These are phyloP conservation scores for Formica selysi DNA, from an alignment of 1,140 invertebrate genomes.

Conservation along the genomic window DNA sequence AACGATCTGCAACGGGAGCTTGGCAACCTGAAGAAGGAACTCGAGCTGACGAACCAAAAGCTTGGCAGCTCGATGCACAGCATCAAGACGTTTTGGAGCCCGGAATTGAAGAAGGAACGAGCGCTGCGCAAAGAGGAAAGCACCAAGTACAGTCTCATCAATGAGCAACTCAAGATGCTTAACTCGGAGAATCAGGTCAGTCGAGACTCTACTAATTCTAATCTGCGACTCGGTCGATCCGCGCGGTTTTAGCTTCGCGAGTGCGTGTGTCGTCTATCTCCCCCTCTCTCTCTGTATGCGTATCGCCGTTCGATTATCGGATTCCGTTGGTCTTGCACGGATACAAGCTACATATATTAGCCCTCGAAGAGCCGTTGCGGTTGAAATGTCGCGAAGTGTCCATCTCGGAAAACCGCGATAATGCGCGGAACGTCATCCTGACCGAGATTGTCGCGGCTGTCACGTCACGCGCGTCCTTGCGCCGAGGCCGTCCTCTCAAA, in stretches of 20 bases:
- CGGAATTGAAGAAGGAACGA: constrained; percentile 99
- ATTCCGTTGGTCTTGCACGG: constrained; percentile 29
- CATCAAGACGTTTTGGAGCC: constrained; percentile 99
- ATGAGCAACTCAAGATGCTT: constrained; percentile 98
- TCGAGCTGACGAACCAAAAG: constrained; percentile 99
- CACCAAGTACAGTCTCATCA: constrained; percentile 98
- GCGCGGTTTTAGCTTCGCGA: constrained; percentile 12
- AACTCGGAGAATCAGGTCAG: constrained; percentile 99
- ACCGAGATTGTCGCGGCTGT: background rate
- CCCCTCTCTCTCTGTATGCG: background rate
- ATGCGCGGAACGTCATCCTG: constrained; percentile 31
- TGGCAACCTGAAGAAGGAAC: constrained; percentile 97
- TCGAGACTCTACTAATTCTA: constrained; percentile 48
- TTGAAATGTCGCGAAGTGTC: background rate
- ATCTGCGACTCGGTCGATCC: constrained; percentile 9
- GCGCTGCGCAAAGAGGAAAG: constrained; percentile 98
- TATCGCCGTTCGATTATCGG: constrained; percentile 42
- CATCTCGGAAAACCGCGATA: background rate
- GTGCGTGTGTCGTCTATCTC: background rate
- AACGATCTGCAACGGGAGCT: constrained; percentile 98
- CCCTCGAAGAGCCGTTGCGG: background rate
- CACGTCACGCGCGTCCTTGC: constrained; percentile 58
- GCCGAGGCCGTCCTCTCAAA: constrained; percentile 20
- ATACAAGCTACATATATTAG: constrained; percentile 2
- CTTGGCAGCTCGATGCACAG: constrained; percentile 99